phyloP scores from a whole-genome alignment of 2,888 invertebrate species.

The Caenorhabditis sinica region DNA sequence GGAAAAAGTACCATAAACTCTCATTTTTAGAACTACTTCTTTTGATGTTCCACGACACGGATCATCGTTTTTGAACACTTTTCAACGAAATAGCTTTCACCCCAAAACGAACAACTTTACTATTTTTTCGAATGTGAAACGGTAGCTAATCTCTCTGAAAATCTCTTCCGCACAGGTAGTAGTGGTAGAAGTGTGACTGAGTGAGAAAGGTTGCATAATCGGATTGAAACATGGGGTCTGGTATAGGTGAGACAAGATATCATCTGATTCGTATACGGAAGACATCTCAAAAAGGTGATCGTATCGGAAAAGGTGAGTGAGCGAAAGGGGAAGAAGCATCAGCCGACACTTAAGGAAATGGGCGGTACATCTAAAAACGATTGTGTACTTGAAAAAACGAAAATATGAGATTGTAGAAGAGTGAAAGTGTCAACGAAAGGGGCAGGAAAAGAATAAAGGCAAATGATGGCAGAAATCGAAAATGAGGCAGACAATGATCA shows the following conservation, averaged over 20 bases:
- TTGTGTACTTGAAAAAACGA: constrained; percentile 54
- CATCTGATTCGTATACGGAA: constrained; percentile 43
- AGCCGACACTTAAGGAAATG: constrained; percentile 23
- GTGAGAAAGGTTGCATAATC: constrained; percentile 53
- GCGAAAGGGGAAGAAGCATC: constrained; percentile 38
- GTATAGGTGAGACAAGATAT: too few species aligned
- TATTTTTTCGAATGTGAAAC: constrained; percentile 21
- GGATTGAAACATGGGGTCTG: constrained; percentile 51
- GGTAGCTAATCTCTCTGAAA: constrained; percentile 49
- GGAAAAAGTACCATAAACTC: background rate
- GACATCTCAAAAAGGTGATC: constrained; percentile 49
- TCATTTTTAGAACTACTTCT: background rate
- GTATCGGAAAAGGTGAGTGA: constrained; percentile 46
- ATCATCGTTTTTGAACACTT: background rate
- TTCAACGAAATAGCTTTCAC: background rate
- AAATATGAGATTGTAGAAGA: constrained; percentile 37
- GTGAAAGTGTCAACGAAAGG: constrained; percentile 25
- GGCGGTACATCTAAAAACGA: constrained; percentile 43
- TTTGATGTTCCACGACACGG: constrained; percentile 10
- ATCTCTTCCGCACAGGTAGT: constrained; percentile 32
- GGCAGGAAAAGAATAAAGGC: background rate
- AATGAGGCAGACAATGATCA: constrained; percentile 24
- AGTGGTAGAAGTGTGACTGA: constrained; percentile 12
- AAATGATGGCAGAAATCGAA: constrained; percentile 16
- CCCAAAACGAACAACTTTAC: background rate